Percentiles rank a stretch among this genome's conserved stretches.
Evolutionary conservation across 2,797 vertebrate genomes (phyloP).

Genomic region (Perodicticus potto): DNA sequence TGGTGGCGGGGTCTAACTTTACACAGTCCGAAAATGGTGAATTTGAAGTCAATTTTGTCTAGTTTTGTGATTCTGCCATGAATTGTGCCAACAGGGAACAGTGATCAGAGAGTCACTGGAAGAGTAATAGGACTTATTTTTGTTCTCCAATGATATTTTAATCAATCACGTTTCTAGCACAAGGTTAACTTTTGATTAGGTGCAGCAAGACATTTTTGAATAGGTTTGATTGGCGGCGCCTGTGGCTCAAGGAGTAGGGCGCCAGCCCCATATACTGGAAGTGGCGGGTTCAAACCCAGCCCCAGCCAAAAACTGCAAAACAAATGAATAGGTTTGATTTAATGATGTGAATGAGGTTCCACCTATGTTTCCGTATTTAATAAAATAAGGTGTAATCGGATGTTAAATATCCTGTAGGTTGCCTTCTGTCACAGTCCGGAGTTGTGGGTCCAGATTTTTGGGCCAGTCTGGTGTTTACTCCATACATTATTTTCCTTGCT

Average conservation of each 20-base stretch:
- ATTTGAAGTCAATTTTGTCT: not conserved
- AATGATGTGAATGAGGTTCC: not conserved
- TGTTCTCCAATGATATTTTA: not conserved
- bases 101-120: not conserved
- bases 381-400: not conserved
- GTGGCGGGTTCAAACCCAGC: no score
- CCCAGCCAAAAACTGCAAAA: no score
- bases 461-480: not conserved
- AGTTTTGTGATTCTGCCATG: not conserved
- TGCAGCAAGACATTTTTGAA: not conserved
- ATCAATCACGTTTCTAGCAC: not conserved
- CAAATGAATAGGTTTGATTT: not conserved
- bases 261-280: no score
- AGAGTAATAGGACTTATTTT: not conserved
- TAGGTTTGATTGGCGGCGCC: not conserved
- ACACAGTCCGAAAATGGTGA: not conserved
- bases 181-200: not conserved
- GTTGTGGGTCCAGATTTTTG: not conserved
- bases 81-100: not conserved
- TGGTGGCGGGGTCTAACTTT: fast-evolving
- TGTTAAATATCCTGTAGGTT: not conserved
- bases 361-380: not conserved
- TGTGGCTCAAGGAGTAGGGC: no score
- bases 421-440: not conserved
- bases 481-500: not conserved